These are phyloP conservation scores for Caretta caretta DNA, from an alignment of 2,113 vertebrate genomes.

Conservation along the genomic window DNA sequence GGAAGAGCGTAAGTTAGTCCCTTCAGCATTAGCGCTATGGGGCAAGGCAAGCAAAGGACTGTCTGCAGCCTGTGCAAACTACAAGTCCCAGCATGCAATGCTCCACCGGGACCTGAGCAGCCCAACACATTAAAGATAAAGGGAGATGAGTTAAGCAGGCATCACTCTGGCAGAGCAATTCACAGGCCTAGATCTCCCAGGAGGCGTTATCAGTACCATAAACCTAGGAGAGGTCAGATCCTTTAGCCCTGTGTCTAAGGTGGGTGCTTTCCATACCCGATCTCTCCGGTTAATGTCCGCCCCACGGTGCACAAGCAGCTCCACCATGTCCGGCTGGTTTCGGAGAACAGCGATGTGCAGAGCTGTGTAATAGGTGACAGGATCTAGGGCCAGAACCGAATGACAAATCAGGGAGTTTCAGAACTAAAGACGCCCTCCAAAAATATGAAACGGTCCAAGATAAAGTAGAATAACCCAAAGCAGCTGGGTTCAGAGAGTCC, in stretches of 20 bases:
- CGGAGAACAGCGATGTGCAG: slow-evolving; percentile 91
- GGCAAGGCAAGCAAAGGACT: neutral
- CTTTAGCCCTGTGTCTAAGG: fast-evolving
- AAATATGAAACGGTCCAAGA: neutral
- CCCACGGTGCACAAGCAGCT: slow-evolving; percentile 84
- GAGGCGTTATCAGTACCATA: fast-evolving
- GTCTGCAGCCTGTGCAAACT: neutral
- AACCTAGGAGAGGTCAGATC: neutral
- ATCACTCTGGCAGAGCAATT: neutral
- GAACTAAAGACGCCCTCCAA: neutral
- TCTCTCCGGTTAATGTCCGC: slow-evolving; percentile 92
- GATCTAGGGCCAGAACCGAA: slow-evolving; percentile 79
- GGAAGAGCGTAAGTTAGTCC: neutral
- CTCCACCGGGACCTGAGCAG: neutral
- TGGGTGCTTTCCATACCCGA: slow-evolving; percentile 77
- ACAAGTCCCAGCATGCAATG: neutral
- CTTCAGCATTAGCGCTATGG: neutral
- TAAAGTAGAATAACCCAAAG: neutral
- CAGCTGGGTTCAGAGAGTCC: neutral
- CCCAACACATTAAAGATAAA: neutral
- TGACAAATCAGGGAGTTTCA: neutral
- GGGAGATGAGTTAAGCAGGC: neutral
- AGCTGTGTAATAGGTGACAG: slow-evolving; percentile 93
- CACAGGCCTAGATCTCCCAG: too few relatives aligned
- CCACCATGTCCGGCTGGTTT: slow-evolving; percentile 87